A percentile compares a stretch with the other conserved stretches of the same genome.
phyloP scores from a whole-genome alignment of 2,797 vertebrate genomes.

The Lagocephalus sceleratus region DNA sequence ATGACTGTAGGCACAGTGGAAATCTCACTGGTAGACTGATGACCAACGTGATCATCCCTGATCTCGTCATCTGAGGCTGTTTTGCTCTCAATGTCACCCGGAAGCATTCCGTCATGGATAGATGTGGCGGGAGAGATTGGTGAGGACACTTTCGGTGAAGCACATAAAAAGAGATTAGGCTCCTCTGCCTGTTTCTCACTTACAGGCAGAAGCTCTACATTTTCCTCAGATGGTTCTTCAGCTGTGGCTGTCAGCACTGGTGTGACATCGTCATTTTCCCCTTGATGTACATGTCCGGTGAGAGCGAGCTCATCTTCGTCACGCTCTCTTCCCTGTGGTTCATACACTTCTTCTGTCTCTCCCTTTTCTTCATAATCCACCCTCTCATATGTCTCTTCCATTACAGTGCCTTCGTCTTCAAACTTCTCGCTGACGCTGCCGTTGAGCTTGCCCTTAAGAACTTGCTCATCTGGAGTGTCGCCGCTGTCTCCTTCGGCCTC shows the following conservation, averaged over 20 bases:
- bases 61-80: constrained; percentile 91
- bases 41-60: constrained; percentile 85
- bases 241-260: constrained; percentile 40
- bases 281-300: constrained; percentile 44
- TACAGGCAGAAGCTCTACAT: constrained; percentile 50
- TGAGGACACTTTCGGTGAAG: constrained; percentile 76
- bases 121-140: constrained; percentile 82
- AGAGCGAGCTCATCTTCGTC: constrained; percentile 35
- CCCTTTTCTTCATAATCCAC: constrained; percentile 93
- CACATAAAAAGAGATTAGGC: constrained; percentile 62
- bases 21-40: constrained; percentile 91
- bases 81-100: constrained; percentile 84
- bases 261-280: constrained; percentile 17
- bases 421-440: constrained; percentile 85
- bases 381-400: constrained; percentile 88
- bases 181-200: constrained; percentile 50
- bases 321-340: constrained; percentile 62
- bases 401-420: constrained; percentile 91
- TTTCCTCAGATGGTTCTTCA: constrained; percentile 75
- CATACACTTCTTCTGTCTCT: constrained; percentile 88
- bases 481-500: constrained; percentile 88
- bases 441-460: constrained; percentile 79
- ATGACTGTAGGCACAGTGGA: constrained; percentile 91
- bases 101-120: constrained; percentile 86
- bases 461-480: constrained; percentile 86